Conservation (phyloP, 2,113 vertebrate species). For the Origma solitaria region DNA sequence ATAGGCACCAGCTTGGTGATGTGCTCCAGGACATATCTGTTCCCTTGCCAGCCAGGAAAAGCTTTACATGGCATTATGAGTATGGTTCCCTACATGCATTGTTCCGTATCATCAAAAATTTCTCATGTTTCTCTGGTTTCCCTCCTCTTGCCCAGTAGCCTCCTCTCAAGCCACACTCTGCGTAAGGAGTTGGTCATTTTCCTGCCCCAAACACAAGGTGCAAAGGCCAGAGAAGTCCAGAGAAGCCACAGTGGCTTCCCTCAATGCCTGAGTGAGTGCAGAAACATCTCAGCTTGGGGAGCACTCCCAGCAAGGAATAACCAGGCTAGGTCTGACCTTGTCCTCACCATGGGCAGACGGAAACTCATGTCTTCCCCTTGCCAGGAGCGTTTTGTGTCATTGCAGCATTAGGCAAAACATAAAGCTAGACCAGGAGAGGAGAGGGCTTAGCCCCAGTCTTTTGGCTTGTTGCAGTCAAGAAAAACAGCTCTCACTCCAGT, state of each 20-base stretch:
- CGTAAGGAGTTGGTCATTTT: neutral
- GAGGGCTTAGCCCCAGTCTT: neutral
- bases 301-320: neutral
- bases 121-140: neutral
- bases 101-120: neutral
- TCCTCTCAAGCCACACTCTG: neutral
- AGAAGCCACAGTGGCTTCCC: neutral
- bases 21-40: neutral
- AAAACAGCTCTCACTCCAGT: neutral
- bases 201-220: neutral
- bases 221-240: neutral
- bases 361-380: neutral
- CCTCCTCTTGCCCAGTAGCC: neutral
- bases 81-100: accelerated
- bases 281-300: neutral
- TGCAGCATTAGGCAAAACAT: neutral
- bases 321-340: neutral
- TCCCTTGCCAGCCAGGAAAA: neutral
- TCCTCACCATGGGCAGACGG: neutral
- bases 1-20: accelerated
- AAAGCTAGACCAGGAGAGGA: neutral
- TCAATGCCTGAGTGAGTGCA: neutral
- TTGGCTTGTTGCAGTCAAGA: neutral
- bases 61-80: neutral
- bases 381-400: neutral